A percentile compares a stretch with the other conserved stretches of the same genome.
Conservation (phyloP, 2,797 vertebrate genomes). For the Eospalax fontanierii region DNA sequence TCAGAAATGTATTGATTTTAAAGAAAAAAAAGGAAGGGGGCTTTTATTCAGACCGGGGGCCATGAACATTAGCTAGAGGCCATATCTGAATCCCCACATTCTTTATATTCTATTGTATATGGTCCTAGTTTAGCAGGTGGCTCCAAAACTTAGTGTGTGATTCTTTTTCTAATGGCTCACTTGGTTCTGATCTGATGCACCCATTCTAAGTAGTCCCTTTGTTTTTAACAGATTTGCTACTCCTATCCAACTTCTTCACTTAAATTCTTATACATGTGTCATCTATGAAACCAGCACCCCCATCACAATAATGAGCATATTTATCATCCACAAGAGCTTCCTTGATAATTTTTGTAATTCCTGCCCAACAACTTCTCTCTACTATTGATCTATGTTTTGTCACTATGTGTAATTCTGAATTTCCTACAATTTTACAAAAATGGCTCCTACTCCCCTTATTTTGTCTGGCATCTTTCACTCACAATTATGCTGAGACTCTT, state of each 20-base stretch:
- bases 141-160: neutral
- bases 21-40: neutral
- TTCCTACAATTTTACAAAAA: neutral
- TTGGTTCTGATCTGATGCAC: constrained; percentile 10
- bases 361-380: neutral
- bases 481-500: constrained; percentile 8
- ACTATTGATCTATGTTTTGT: neutral
- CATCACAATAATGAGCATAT: neutral
- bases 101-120: neutral
- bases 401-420: constrained; percentile 12
- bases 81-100: constrained; percentile 18
- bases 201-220: neutral
- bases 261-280: neutral
- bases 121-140: neutral
- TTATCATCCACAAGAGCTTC: neutral
- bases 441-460: neutral
- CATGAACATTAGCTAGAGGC: constrained; percentile 2
- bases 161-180: constrained; percentile 22
- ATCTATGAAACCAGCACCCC: neutral
- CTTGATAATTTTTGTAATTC: neutral
- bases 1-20: neutral
- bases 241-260: too few species aligned
- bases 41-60: constrained; percentile 41
- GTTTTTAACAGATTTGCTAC: constrained; percentile 42
- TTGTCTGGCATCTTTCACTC: constrained; percentile 20